Evolutionary conservation across 2,113 vertebrate genomes (phyloP).

Genomic region (Polyodon spathula): DNA sequence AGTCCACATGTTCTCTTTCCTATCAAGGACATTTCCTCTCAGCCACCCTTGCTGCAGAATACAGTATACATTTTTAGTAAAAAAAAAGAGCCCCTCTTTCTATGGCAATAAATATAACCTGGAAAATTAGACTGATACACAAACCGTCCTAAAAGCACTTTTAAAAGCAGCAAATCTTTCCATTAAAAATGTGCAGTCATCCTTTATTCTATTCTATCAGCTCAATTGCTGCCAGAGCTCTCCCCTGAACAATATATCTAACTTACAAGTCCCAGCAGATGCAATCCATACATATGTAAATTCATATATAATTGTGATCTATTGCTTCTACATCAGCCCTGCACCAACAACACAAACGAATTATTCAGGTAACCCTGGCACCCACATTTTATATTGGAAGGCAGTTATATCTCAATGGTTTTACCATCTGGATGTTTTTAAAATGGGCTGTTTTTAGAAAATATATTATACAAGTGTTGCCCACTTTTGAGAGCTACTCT

Average conservation of each 20-base stretch:
- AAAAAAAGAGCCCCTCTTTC: too few relatives aligned
- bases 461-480: background rate
- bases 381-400: background rate
- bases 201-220: background rate
- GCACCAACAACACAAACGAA: background rate
- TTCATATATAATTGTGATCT: conserved; percentile 1
- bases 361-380: background rate
- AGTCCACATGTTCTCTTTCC: too few relatives aligned
- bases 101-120: too few relatives aligned
- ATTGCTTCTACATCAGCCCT: background rate
- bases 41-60: too few relatives aligned
- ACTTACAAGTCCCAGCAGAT: background rate
- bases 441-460: background rate
- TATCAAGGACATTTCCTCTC: too few relatives aligned
- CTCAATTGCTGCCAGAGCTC: background rate
- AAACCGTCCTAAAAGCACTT: too few relatives aligned
- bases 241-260: background rate
- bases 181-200: background rate
- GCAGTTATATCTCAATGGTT: background rate
- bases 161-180: too few relatives aligned
- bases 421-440: background rate
- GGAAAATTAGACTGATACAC: too few relatives aligned
- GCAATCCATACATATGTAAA: background rate
- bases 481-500: too few relatives aligned
- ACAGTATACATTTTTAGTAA: too few relatives aligned